Evolutionary conservation across 1,140 invertebrate genomes (phyloP).

Genomic region (Anastatus disparis): DNA sequence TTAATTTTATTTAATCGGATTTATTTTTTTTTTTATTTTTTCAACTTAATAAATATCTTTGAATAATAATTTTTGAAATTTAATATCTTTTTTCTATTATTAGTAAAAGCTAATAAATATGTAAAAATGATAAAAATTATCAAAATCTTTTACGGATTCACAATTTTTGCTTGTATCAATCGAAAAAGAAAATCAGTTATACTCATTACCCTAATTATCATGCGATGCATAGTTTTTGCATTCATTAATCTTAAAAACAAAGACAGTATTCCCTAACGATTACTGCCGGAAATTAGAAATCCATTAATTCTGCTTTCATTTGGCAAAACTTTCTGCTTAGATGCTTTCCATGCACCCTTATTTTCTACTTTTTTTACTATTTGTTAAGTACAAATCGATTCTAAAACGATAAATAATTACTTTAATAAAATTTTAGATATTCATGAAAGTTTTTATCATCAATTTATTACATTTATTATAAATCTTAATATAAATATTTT

Average conservation of each 20-base stretch:
- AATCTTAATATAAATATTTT: too few relatives aligned
- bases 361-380: neutral
- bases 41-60: too few relatives aligned
- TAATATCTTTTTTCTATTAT: too few relatives aligned
- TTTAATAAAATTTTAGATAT: neutral
- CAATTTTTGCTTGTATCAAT: too few relatives aligned
- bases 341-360: neutral
- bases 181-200: neutral
- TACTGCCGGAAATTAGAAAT: slow-evolving; percentile 8
- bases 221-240: neutral
- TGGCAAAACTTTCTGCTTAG: slow-evolving; percentile 3
- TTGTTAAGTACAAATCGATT: slow-evolving; percentile 11
- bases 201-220: slow-evolving; percentile 6
- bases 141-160: neutral
- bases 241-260: slow-evolving; percentile 10
- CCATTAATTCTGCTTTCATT: slow-evolving; percentile 22
- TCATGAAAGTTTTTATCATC: too few relatives aligned
- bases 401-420: neutral
- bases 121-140: too few relatives aligned
- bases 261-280: neutral
- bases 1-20: too few relatives aligned
- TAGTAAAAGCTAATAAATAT: too few relatives aligned
- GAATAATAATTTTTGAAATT: too few relatives aligned
- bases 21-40: too few relatives aligned
- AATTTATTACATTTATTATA: too few relatives aligned